Evolutionary conservation across 2,797 vertebrate species (phyloP), one percentile per base, ranked within the genome.

Genomic region (Hippocampus kuda): DNA sequence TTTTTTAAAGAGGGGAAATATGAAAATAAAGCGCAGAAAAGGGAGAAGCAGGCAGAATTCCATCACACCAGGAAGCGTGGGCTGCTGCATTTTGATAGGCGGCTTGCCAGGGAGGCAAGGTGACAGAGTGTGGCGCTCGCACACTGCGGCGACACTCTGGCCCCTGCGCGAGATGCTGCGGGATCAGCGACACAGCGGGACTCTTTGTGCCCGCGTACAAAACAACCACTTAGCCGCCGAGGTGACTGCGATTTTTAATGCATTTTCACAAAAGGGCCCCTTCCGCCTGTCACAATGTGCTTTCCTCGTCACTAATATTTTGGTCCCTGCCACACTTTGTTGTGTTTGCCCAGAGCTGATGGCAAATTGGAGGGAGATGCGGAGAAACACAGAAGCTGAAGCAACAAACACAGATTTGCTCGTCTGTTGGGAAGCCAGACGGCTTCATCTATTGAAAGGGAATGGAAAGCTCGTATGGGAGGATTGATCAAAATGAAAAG

Each of bases 71-170:
- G 80, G 85, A 87, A 82, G 78, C 79, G 88, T 77, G 81, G 79
- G 86, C 89, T 91, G 90, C 80, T 82, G 81, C 68, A 60, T 84
- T 87, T 71, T 90, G 91, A 91, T 91, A 92, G 91, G 90, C 87
- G 70, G 79, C 72, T 82, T 90, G 90, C 90, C 91, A 91, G 77
- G 51, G 9, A 82, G 74, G 77, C 82, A 80, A 80, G 84, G 81
- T 82, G 80, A 82, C 83, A 74, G 83, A 80, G 80, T 77, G 84
- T 81, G 81, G 79, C 65, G 72, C 81, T 86, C 81, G 74, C 79
- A 84, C 75, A 80, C 79, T 77, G 80, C 68, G 82, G 81, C 81
- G 79, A 80, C 76, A 79, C 81, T 70, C 70, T 65, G 66, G 75
- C 34, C 75, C 20, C 70, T 75, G 75, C 67, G 77, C 79, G 72